These are phyloP conservation scores for Syngnathoides biaculeatus DNA, from an alignment of 2,113 vertebrate genomes.

Conservation along the genomic window DNA sequence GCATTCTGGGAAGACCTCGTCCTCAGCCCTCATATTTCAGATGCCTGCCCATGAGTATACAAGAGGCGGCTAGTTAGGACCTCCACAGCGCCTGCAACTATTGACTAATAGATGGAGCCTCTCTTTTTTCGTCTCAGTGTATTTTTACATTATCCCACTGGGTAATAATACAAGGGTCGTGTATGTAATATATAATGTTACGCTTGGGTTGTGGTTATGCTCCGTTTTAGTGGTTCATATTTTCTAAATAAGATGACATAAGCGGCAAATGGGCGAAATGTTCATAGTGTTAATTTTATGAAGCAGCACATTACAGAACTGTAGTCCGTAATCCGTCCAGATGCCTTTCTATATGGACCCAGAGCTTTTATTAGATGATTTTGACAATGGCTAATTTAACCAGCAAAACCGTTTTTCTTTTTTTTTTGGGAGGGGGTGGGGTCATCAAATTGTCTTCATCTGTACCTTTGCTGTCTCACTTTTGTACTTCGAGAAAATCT, in stretches of 20 bases:
- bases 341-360: no score
- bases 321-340: no score
- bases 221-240: slow-evolving; percentile 3
- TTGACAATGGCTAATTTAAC: no score
- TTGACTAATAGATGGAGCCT: slow-evolving; percentile 60
- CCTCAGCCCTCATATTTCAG: slow-evolving; percentile 70
- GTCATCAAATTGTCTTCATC: no score
- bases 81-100: slow-evolving; percentile 49
- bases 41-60: slow-evolving; percentile 61
- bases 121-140: slow-evolving; percentile 42
- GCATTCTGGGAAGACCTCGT: slow-evolving; percentile 64
- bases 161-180: slow-evolving; percentile 50
- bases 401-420: no score
- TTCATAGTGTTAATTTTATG: background rate
- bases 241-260: slow-evolving; percentile 9
- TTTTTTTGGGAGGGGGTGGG: no score
- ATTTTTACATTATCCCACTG: slow-evolving; percentile 56
- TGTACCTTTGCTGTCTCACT: background rate
- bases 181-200: slow-evolving; percentile 45
- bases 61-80: slow-evolving; percentile 62
- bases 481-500: slow-evolving; percentile 21
- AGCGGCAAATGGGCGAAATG: background rate
- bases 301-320: no score
- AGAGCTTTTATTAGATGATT: no score
- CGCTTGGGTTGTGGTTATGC: background rate